These are phyloP conservation scores for Porites australiensis DNA, from an alignment of 64 coral and sea anemone genomes.

Conservation along the genomic window DNA sequence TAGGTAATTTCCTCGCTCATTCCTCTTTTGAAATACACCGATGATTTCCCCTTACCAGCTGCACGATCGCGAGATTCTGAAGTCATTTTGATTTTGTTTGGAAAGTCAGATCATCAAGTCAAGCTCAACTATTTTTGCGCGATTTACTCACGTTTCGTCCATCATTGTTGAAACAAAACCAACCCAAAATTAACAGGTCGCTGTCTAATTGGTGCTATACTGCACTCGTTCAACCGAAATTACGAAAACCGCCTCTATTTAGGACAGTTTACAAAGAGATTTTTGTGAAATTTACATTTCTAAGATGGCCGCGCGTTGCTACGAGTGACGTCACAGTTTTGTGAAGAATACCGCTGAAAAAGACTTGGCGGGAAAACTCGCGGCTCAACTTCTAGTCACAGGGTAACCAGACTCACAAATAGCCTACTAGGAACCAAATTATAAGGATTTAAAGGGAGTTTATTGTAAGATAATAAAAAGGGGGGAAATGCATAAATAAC, in stretches of 20 bases:
- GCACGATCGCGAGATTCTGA: conserved; percentile 6
- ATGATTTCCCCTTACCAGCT: conserved; percentile 19
- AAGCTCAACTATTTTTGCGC: background rate
- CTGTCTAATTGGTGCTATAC: background rate
- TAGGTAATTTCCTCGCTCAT: conserved; percentile 83
- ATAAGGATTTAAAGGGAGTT: too few species aligned
- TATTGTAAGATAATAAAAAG: too few species aligned
- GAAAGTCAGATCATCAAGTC: background rate
- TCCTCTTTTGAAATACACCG: conserved; percentile 74
- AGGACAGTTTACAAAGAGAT: conserved; percentile 6
- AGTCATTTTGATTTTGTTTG: conserved; percentile 32
- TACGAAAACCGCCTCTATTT: conserved; percentile 32
- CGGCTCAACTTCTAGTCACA: too few species aligned
- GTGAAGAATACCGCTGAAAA: conserved; percentile 34
- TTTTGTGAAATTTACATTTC: conserved; percentile 42
- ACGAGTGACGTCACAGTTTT: conserved; percentile 66
- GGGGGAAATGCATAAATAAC: too few species aligned
- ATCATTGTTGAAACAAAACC: background rate
- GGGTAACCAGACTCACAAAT: too few species aligned
- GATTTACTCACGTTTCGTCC: background rate
- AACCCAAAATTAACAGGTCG: background rate
- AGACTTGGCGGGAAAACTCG: conserved; percentile 6
- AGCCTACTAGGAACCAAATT: too few species aligned
- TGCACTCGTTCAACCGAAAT: background rate
- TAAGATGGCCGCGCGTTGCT: conserved; percentile 73